Base-by-base conservation (phyloP, 2,113 vertebrate genomes). In the Peromyscus leucopus region DNA sequence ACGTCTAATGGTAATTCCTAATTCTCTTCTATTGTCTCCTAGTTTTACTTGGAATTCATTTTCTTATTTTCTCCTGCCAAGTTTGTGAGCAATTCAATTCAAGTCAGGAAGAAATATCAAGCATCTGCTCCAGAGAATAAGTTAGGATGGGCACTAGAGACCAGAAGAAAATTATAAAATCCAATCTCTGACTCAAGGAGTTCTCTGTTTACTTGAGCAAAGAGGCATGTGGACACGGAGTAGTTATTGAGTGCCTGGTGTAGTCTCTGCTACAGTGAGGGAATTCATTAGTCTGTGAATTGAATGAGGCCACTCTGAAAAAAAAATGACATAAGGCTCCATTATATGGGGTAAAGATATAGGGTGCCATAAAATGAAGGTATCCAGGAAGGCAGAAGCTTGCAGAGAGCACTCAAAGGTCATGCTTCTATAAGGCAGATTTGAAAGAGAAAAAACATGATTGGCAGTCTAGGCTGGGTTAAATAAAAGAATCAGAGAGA, bases 51-150 rank as follows among this genome's bases (percentile, higher is more conserved):
- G 63, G 83, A 95, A 96, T 94, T 91, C 71, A 82, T 65, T 65
- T 93, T 97, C 36, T 96, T 96, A 84, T 93, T 95, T 94, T 90
- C 85, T 96, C n/a, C 93, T 93, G 92, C 93, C 89, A 96, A 96
- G 83, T 72, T 72, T 91, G 90, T 95, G 89, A 74, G 31, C 33
- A 89, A 95, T 93, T 91, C 84, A 88, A 24, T 55, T 91, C 96
- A 90, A 72, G 84, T 88, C 82, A 76, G 48, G 26, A 83, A 85
- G 42, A 92, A 39, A 42, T 84, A 89, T 0, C 79, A 84, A 79
- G 57, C 59, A 90, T 93, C 71, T 80, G n/a, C 55, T 93, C 21
- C 59, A 28, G 55, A 65, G 31, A 93, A 21, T 90, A 96, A 79
- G 55, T 84, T 79, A 80, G 63, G 8, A 42, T 80, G 26, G 89